A percentile compares a stretch with the other conserved stretches of the same genome.
These are phyloP conservation scores for Lasioglossum leucozonium DNA, from an alignment of 2,888 invertebrate genomes.

Conservation along the genomic window DNA sequence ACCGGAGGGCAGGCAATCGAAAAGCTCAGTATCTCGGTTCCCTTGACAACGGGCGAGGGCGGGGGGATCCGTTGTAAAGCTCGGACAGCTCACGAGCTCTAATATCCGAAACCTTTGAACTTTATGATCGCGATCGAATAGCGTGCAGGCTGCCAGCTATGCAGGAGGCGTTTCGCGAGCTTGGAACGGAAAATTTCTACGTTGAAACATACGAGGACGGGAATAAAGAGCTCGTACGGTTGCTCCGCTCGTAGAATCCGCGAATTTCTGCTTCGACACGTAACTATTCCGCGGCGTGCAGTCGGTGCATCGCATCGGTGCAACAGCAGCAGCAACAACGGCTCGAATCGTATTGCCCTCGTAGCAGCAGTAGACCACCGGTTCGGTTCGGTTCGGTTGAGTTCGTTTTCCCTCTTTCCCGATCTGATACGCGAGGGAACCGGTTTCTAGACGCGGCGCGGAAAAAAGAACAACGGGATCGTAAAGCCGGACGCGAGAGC, in stretches of 20 bases:
- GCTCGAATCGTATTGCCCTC: slow-evolving; percentile 32
- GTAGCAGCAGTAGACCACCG: slow-evolving; percentile 20
- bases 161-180: neutral
- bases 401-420: slow-evolving; percentile 47
- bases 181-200: neutral
- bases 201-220: neutral
- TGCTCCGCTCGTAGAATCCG: neutral
- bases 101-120: slow-evolving; percentile 22
- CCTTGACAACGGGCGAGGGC: neutral
- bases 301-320: slow-evolving; percentile 12
- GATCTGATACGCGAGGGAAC: slow-evolving; percentile 61
- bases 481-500: slow-evolving; percentile 52
- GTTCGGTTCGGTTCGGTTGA: neutral
- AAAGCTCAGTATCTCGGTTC: slow-evolving; percentile 9
- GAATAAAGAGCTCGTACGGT: neutral
- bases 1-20: neutral
- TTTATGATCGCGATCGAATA: slow-evolving; percentile 10
- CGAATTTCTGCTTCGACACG: slow-evolving; percentile 38
- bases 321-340: neutral
- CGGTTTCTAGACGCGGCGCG: slow-evolving; percentile 59
- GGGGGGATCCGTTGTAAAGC: neutral
- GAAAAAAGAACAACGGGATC: slow-evolving; percentile 55
- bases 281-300: slow-evolving; percentile 24
- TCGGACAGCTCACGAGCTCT: neutral
- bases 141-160: neutral